Conservation (phyloP, 1,140 invertebrate species). For the Charaxes varanes region DNA sequence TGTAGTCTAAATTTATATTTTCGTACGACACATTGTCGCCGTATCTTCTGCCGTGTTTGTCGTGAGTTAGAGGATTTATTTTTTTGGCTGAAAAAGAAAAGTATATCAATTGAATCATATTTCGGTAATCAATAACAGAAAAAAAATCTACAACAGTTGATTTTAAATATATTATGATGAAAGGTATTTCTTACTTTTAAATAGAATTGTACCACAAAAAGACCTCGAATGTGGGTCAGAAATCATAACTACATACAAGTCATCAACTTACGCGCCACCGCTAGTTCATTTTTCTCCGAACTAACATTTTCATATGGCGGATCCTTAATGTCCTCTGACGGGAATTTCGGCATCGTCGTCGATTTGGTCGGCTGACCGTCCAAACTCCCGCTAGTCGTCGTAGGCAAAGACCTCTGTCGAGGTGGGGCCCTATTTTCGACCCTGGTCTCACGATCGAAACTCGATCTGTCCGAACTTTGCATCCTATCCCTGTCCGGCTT, state of each 20-base stretch:
- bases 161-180: background rate
- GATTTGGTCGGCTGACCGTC: constrained; percentile 55
- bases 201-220: too few relatives aligned
- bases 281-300: constrained; percentile 53
- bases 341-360: constrained; percentile 63
- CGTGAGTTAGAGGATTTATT: constrained; percentile 70
- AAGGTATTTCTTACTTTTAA: background rate
- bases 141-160: constrained; percentile 4
- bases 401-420: constrained; percentile 52
- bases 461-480: constrained; percentile 26
- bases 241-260: too few relatives aligned
- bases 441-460: constrained; percentile 42
- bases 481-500: constrained; percentile 36
- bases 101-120: constrained; percentile 2
- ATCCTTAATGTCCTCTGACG: constrained; percentile 52
- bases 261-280: constrained; percentile 45
- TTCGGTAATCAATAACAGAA: background rate
- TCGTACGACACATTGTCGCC: constrained; percentile 79
- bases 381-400: constrained; percentile 34
- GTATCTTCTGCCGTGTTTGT: constrained; percentile 65
- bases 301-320: constrained; percentile 67
- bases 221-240: too few relatives aligned
- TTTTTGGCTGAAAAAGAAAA: constrained; percentile 54
- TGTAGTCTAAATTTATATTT: constrained; percentile 94
- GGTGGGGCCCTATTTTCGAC: constrained; percentile 47